Percentiles rank a stretch among this genome's conserved stretches.
Evolutionary conservation across 2,888 invertebrate species (phyloP).

Genomic region (Molanna angustata): DNA sequence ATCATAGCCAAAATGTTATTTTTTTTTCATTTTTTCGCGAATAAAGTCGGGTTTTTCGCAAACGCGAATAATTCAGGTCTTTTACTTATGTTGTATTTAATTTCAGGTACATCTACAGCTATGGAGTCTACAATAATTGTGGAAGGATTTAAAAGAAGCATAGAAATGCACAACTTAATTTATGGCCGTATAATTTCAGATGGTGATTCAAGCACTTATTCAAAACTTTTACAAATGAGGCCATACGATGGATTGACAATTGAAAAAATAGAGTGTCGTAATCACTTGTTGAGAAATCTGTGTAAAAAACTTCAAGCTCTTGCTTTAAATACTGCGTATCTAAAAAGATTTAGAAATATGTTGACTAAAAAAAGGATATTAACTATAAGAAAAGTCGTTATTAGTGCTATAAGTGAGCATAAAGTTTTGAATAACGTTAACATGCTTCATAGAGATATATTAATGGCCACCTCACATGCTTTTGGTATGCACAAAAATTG

Average conservation of each 20-base stretch:
- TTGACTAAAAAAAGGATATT: not conserved
- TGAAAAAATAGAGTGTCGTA: constrained; percentile 33
- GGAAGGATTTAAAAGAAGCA: constrained; percentile 31
- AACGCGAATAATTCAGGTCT: not conserved
- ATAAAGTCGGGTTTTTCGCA: not conserved
- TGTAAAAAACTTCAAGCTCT: constrained; percentile 26
- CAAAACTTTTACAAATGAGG: constrained; percentile 23
- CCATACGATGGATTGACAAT: constrained; percentile 30
- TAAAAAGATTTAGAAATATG: not conserved
- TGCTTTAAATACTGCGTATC: not conserved
- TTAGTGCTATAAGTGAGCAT: not conserved
- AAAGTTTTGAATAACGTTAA: not conserved
- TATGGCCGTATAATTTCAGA: constrained; percentile 27
- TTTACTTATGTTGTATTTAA: too few species aligned
- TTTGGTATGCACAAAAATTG: constrained; percentile 1
- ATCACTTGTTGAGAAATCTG: constrained; percentile 31
- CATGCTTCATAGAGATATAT: not conserved
- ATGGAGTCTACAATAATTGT: constrained; percentile 28
- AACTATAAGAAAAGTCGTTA: not conserved
- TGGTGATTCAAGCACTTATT: constrained; percentile 25
- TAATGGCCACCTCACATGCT: not conserved
- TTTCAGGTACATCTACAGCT: constrained; percentile 21
- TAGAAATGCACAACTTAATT: constrained; percentile 28
- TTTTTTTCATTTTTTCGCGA: too few species aligned
- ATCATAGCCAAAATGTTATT: not conserved